Evolutionary conservation across 2,888 invertebrate species (phyloP).

Genomic region (Poecilobothrus nobilitatus): DNA sequence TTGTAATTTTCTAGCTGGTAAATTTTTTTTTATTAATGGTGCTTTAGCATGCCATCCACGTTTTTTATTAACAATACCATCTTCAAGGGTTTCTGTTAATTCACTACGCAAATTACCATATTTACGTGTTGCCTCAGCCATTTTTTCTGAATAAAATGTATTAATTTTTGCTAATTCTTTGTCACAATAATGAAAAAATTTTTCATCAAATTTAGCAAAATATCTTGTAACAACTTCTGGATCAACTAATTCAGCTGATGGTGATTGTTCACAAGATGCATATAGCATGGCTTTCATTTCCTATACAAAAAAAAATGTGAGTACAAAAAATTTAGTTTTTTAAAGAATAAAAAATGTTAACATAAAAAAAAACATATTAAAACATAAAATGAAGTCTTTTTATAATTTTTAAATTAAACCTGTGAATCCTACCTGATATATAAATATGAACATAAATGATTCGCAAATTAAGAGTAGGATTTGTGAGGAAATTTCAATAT

Average conservation of each 20-base stretch:
- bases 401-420: neutral
- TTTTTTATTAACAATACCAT: constrained; percentile 40
- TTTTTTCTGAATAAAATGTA: constrained; percentile 81
- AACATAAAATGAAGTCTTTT: too few species aligned
- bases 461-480: too few species aligned
- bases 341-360: too few species aligned
- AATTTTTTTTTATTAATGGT: constrained; percentile 42
- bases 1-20: constrained; percentile 61
- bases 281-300: constrained; percentile 80
- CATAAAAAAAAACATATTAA: too few species aligned
- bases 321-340: neutral
- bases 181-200: constrained; percentile 76
- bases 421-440: too few species aligned
- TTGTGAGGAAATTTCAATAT: too few species aligned
- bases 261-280: constrained; percentile 66
- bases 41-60: constrained; percentile 41
- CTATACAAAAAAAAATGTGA: constrained; percentile 41
- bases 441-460: too few species aligned
- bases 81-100: constrained; percentile 48
- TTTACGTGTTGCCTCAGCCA: constrained; percentile 79
- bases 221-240: constrained; percentile 61
- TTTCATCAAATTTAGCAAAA: constrained; percentile 73
- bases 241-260: constrained; percentile 65
- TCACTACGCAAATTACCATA: constrained; percentile 66
- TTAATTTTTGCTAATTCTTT: constrained; percentile 81